phyloP scores from a whole-genome alignment of 2,113 vertebrate genomes.

The Perca fluviatilis region DNA sequence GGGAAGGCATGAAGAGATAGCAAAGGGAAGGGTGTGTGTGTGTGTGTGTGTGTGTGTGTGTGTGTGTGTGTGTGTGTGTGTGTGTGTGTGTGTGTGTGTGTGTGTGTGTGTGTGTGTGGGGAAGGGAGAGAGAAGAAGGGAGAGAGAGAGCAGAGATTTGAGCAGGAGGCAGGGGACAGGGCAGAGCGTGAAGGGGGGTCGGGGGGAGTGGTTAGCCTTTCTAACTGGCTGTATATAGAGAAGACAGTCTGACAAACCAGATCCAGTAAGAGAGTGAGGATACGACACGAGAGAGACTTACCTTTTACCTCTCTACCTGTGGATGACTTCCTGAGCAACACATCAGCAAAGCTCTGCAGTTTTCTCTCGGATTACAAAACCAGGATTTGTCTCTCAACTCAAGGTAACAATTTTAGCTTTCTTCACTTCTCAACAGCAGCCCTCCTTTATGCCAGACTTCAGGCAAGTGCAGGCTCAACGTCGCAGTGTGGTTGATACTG shows the following conservation, averaged over 20 bases:
- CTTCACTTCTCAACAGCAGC: slow-evolving; percentile 6
- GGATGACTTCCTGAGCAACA: slow-evolving; percentile 44
- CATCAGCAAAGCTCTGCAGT: background rate
- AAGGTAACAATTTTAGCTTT: slow-evolving; percentile 56
- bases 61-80: background rate
- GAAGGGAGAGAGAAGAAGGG: background rate
- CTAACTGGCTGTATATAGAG: slow-evolving; percentile 77
- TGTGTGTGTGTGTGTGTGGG: background rate
- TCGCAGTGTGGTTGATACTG: slow-evolving; percentile 12
- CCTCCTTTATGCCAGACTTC: slow-evolving; percentile 3
- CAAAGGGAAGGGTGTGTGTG: slow-evolving; percentile 12
- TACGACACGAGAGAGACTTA: slow-evolving; percentile 32
- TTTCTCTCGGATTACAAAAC: slow-evolving; percentile 65
- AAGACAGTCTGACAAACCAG: slow-evolving; percentile 62
- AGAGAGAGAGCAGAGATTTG: slow-evolving; percentile 3
- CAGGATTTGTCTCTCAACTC: slow-evolving; percentile 36
- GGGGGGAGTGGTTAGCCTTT: slow-evolving; percentile 68
- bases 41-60: background rate
- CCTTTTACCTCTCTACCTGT: slow-evolving; percentile 57
- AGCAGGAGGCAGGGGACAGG: slow-evolving; percentile 45
- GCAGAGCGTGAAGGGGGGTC: slow-evolving; percentile 32
- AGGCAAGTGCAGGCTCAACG: slow-evolving; percentile 69
- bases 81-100: slow-evolving; percentile 6
- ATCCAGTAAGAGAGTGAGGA: slow-evolving; percentile 51
- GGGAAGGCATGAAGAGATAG: slow-evolving; percentile 24